phyloP scores from a whole-genome alignment of 2,888 invertebrate genomes.

The Drosophila yooni region DNA sequence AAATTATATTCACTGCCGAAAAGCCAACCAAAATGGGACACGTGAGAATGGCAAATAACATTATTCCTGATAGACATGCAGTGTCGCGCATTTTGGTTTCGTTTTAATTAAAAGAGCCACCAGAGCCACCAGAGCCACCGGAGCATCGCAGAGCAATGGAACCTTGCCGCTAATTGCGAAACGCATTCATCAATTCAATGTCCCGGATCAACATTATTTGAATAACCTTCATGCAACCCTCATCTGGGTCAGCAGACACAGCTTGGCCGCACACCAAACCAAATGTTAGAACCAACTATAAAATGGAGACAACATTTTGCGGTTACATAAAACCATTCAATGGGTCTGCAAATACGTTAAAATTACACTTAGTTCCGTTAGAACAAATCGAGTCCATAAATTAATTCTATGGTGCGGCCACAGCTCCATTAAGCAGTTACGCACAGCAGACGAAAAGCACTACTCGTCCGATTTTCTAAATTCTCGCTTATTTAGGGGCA shows the following conservation, averaged over 20 bases:
- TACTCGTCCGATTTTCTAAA: background rate
- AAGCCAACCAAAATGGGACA: conserved; percentile 19
- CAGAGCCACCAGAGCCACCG: background rate
- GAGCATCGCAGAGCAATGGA: background rate
- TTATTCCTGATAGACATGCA: conserved; percentile 18
- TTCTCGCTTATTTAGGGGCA: no score
- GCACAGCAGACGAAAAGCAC: background rate
- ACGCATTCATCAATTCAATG: conserved; percentile 10
- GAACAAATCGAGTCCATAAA: background rate
- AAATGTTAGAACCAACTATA: background rate
- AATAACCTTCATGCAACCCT: background rate
- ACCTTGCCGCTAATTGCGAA: conserved; percentile 1
- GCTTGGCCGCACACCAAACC: background rate
- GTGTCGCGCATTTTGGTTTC: background rate
- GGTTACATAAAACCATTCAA: background rate
- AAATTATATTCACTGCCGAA: conserved; percentile 29
- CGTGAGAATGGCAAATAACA: conserved; percentile 30
- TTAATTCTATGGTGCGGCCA: background rate
- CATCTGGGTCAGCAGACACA: background rate
- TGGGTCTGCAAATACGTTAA: background rate
- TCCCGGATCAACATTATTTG: background rate
- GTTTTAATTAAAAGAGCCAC: background rate
- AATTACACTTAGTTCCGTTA: background rate
- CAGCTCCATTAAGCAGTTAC: background rate
- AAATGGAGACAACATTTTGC: background rate